Conservation (phyloP, 2,888 invertebrate species). For the Stenolophus ochropezus region DNA sequence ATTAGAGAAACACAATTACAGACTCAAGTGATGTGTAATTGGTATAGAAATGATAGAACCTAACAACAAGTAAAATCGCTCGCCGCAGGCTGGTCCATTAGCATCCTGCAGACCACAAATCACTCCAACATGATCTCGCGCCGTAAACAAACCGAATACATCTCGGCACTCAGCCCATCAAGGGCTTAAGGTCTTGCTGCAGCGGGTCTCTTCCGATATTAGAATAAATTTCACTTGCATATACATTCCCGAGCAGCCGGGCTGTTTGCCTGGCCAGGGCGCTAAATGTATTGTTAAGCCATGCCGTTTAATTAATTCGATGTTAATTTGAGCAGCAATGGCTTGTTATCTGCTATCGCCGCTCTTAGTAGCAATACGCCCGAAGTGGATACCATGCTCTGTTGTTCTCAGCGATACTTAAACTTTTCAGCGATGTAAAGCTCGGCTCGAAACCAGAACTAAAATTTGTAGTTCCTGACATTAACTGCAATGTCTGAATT, state of each 20-base stretch:
- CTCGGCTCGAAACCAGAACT: no score
- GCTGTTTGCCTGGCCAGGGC: conserved; percentile 5
- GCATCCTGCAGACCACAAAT: conserved; percentile 23
- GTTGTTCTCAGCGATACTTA: background rate
- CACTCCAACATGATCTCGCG: conserved; percentile 25
- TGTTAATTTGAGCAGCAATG: conserved; percentile 49
- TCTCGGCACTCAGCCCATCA: conserved; percentile 11
- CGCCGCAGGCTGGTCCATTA: conserved; percentile 11
- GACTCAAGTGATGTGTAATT: background rate
- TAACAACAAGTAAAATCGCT: background rate
- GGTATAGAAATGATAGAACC: background rate
- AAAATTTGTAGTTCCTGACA: no score
- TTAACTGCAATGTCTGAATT: no score
- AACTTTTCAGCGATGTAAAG: background rate
- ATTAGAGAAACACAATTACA: background rate
- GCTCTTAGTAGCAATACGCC: conserved; percentile 41
- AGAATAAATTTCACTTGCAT: conserved; percentile 56
- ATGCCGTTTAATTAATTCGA: conserved; percentile 57
- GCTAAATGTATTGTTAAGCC: conserved; percentile 53
- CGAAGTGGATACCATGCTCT: conserved; percentile 1
- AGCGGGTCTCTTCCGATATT: conserved; percentile 14
- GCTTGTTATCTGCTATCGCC: conserved; percentile 46
- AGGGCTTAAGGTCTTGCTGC: conserved; percentile 13
- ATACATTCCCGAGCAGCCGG: conserved; percentile 33
- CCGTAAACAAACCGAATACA: conserved; percentile 35